These are phyloP conservation scores for Octodon degus DNA, from an alignment of 2,113 vertebrate species.

Conservation along the genomic window DNA sequence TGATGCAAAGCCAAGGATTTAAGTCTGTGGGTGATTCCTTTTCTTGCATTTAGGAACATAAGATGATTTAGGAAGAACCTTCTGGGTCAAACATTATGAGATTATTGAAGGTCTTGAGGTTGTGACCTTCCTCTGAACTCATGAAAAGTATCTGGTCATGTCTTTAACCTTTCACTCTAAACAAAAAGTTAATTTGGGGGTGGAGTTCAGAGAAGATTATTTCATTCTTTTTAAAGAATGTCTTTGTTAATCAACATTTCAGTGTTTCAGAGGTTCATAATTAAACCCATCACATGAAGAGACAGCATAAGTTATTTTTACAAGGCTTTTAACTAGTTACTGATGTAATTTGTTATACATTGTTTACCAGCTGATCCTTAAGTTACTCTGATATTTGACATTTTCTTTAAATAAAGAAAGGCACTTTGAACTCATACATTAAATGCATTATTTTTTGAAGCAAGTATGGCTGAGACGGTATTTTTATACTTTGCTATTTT, in stretches of 20 bases:
- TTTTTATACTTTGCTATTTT: constrained; percentile 58
- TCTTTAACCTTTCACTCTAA: constrained; percentile 76
- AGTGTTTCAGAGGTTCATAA: constrained; percentile 64
- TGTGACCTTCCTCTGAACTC: constrained; percentile 51
- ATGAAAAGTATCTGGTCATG: constrained; percentile 40
- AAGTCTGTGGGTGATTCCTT: constrained; percentile 53
- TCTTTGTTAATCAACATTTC: constrained; percentile 60
- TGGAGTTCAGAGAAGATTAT: constrained; percentile 33
- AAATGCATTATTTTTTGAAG: constrained; percentile 60
- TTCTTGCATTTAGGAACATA: constrained; percentile 55
- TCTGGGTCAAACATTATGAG: constrained; percentile 54
- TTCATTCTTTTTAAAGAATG: constrained; percentile 53
- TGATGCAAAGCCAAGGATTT: constrained; percentile 47
- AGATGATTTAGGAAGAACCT: constrained; percentile 45
- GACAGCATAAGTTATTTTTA: constrained; percentile 81
- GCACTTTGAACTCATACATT: constrained; percentile 69
- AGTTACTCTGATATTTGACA: constrained; percentile 84
- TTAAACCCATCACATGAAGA: constrained; percentile 78
- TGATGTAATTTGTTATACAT: constrained; percentile 84
- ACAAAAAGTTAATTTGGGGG: constrained; percentile 58
- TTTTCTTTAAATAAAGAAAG: constrained; percentile 81
- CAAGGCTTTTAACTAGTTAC: constrained; percentile 81
- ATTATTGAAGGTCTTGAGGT: constrained; percentile 8
- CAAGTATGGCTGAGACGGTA: constrained; percentile 40
- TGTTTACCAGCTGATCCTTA: constrained; percentile 82